Evolutionary conservation across 2,888 invertebrate genomes (phyloP), one percentile per base, ranked within the genome.

Genomic region (Diachrysia chrysitis): DNA sequence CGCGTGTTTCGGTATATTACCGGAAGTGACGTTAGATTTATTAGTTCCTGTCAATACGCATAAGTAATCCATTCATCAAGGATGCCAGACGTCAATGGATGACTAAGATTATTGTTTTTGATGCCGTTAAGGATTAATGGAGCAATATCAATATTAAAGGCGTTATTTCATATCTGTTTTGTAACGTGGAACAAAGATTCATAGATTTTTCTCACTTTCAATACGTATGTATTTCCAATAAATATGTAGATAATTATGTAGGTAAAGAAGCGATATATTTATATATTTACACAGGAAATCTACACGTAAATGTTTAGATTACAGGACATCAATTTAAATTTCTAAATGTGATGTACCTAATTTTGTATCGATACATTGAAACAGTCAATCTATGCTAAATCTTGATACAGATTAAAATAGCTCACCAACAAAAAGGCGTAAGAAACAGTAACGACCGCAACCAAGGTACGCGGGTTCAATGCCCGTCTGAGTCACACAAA

Each of bases 401-500:
- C n/a, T n/a, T 1, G 42, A 42, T n/a, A 16, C 42, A 48, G 19
- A 16, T 21, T 16, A 53, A 53, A 25, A 25, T 23, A 53, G 10
- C 53, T 23, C n/a, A 6, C 1, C 21, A 25, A 16, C 54, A 54
- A 25, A 0, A 25, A 53, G 16, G 5, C 10, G 19, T 16, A 21
- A 37, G 37, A 16, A 63, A 10, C 14, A 25, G n/a, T n/a, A n/a
- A n/a, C 42, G 35, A 46, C 55, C 58, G 53, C 42, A 37, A 51
- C 10, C 53, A 57, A 73, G 59, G 57, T 54, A 4, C 17, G 16
- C 58, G 17, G 57, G 79, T 66, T 72, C 70, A 81, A 64, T 63
- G 72, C 21, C 68, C 65, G 54, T n/a, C 32, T 78, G 81, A 75
- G 32, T 78, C 75, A 69, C 53, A 63, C 55, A 64, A 53, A 61